Evolutionary conservation across 2,888 invertebrate species (phyloP), one percentile per base, ranked within the genome.

Genomic region (Macaria notata): DNA sequence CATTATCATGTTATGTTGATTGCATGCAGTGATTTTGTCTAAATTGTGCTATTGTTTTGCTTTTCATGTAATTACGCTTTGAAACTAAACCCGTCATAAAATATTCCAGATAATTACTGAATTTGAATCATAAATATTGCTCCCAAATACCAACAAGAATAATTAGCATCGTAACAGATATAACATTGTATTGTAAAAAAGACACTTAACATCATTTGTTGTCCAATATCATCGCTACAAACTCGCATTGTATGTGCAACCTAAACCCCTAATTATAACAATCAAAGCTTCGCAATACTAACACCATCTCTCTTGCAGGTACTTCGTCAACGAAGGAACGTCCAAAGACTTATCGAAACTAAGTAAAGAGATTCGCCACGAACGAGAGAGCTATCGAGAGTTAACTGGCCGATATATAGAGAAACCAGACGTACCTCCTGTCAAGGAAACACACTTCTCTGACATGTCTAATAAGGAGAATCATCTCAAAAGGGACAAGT

Each of bases 301-400:
- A 56, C 49, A 6, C 30, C 9, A 6, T n/a, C 39, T 29, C 42
- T 31, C 44, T 39, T 61, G 0, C 79, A 91, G 91, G 63, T 90
- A 87, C 65, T 88, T 86, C 70, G 73, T 84, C 60, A 86, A 83
- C 66, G 90, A 90, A 61, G 86, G 88, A 47, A 86, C 88, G 0
- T 86, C 90, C 0, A 91, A 91, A 64, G 91, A 92, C 61, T 66
- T 92, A 0, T 89, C 92, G 0, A 91, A 88, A 63, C 78, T 88
- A 0, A 88, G 86, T 69, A 92, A 90, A 60, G 92, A 92, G 39
- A 87, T 92, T 0, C 80, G 92, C 0, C 89, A 91, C 74, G 91
- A 92, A 43, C 70, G 92, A 0, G 92, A 92, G 41, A 90, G 88
- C 49, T 91, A 92, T 59, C 74, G 92, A 2, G 92, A 92, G 39